Conservation (phyloP, 2,113 vertebrate species). For the Callaeas wilsoni region DNA sequence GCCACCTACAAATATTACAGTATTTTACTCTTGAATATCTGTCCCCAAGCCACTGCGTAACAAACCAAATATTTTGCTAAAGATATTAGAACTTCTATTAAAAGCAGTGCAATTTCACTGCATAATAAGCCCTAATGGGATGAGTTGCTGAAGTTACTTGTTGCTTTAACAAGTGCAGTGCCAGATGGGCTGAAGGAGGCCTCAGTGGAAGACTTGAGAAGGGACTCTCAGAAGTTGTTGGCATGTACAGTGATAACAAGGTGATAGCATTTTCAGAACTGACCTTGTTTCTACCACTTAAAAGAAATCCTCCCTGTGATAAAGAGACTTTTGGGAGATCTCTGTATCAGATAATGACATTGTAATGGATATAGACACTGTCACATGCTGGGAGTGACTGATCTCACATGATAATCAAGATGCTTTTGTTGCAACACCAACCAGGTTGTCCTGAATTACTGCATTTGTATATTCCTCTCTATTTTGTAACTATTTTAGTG, state of each 20-base stretch:
- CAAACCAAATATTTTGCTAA: neutral
- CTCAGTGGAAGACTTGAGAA: neutral
- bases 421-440: neutral
- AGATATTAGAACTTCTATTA: neutral
- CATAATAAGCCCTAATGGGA: neutral
- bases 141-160: neutral
- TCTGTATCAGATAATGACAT: neutral
- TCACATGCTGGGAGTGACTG: neutral
- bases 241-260: neutral
- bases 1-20: neutral
- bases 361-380: neutral
- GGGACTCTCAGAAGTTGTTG: neutral
- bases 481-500: neutral
- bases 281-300: constrained; percentile 30
- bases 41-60: accelerated
- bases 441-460: neutral
- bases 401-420: neutral
- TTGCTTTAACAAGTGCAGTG: neutral
- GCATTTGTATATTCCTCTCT: neutral
- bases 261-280: neutral
- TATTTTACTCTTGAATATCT: neutral
- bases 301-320: neutral
- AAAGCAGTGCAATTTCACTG: neutral
- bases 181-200: neutral
- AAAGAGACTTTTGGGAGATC: neutral